phyloP scores from a whole-genome alignment of 2,797 vertebrate species.

The Protosalanx chinensis region DNA sequence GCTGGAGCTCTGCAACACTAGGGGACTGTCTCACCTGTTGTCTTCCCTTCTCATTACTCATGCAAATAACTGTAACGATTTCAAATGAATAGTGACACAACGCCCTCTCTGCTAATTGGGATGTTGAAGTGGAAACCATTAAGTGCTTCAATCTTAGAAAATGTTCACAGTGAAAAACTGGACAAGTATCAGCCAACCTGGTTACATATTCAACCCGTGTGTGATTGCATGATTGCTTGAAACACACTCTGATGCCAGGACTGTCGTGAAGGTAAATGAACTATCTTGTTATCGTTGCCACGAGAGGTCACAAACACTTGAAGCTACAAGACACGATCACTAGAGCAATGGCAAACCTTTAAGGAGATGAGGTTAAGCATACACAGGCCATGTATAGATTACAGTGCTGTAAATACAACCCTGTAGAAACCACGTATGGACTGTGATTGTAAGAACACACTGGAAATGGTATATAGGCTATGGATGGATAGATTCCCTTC shows the following conservation, averaged over 20 bases:
- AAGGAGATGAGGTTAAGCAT: too few species aligned
- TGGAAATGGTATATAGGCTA: too few species aligned
- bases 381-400: too few species aligned
- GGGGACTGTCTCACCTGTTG: slow-evolving; percentile 58
- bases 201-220: slow-evolving; percentile 10
- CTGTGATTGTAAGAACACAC: too few species aligned
- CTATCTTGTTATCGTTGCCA: too few species aligned
- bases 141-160: slow-evolving; percentile 7
- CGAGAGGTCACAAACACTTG: too few species aligned
- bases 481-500: not conserved
- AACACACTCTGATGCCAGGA: not conserved
- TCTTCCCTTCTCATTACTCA: slow-evolving; percentile 53
- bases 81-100: slow-evolving; percentile 58
- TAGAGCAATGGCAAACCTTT: too few species aligned
- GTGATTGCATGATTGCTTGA: slow-evolving; percentile 2
- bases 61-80: slow-evolving; percentile 58
- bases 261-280: too few species aligned
- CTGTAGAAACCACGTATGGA: too few species aligned
- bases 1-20: slow-evolving; percentile 53
- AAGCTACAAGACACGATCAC: too few species aligned
- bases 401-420: too few species aligned
- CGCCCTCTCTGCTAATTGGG: slow-evolving; percentile 46
- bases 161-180: not conserved
- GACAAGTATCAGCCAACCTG: not conserved
- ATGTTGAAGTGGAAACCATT: slow-evolving; percentile 40